Percentiles rank a stretch among this genome's conserved stretches.
Conservation (phyloP, 1,140 invertebrate genomes). For the Coptotermes formosanus region DNA sequence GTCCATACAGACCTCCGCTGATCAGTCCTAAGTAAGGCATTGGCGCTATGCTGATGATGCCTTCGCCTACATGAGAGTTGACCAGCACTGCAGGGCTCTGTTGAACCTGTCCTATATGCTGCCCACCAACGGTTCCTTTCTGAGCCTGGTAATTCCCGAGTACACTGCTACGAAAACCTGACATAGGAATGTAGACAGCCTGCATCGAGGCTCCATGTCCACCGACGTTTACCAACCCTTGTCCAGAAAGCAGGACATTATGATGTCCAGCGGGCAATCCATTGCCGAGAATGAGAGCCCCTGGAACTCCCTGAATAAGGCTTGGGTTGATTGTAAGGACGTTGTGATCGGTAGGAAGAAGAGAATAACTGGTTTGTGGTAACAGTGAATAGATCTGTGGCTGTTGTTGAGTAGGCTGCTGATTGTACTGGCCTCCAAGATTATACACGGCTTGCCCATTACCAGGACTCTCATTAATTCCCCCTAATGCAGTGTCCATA, state of each 20-base stretch:
- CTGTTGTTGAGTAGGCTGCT: neutral
- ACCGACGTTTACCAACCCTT: neutral
- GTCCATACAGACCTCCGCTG: neutral
- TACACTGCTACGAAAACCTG: neutral
- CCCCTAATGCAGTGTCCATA: neutral
- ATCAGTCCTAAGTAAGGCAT: neutral
- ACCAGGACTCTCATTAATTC: neutral
- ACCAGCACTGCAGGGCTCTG: neutral
- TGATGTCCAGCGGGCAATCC: neutral
- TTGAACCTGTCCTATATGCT: neutral
- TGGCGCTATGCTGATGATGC: neutral
- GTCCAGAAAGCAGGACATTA: neutral
- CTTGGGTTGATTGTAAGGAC: neutral
- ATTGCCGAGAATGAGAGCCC: neutral
- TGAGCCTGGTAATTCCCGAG: neutral
- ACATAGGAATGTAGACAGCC: neutral
- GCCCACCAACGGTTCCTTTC: neutral
- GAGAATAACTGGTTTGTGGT: neutral
- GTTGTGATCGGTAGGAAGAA: neutral
- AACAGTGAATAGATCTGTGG: neutral
- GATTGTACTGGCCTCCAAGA: neutral
- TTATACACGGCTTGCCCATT: neutral
- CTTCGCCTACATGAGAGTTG: neutral
- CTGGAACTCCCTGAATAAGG: neutral
- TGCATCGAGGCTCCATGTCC: neutral